phyloP scores from a whole-genome alignment of 2,113 vertebrate species.

The Python bivittatus region DNA sequence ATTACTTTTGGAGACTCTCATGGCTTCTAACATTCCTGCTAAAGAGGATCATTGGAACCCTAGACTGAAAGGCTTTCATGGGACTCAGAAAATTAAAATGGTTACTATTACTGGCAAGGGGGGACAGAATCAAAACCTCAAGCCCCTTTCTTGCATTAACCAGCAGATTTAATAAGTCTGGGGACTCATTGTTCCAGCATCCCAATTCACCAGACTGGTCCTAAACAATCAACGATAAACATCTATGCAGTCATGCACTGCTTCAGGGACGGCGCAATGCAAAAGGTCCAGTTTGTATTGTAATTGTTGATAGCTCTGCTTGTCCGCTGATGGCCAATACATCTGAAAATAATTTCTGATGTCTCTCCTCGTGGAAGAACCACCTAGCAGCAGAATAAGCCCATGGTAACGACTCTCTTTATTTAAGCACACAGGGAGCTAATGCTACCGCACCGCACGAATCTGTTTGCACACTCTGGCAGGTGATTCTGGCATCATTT shows the following conservation, averaged over 20 bases:
- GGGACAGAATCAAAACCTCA: no score
- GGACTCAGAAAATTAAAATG: no score
- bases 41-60: not conserved
- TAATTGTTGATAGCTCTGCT: not conserved
- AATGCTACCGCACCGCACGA: slow-evolving; percentile 74
- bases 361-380: slow-evolving; percentile 44
- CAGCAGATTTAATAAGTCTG: no score
- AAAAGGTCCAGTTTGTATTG: slow-evolving; percentile 8
- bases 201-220: no score
- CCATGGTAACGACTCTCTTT: slow-evolving; percentile 48
- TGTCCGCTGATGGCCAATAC: not conserved
- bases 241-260: no score
- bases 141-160: no score
- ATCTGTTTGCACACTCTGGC: slow-evolving; percentile 70
- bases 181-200: not conserved
- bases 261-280: not conserved
- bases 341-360: not conserved
- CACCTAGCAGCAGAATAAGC: slow-evolving; percentile 46
- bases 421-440: slow-evolving; percentile 67
- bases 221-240: not conserved
- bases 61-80: no score
- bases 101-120: no score
- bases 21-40: not conserved
- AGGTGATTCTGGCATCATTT: slow-evolving; percentile 71
- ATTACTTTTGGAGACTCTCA: not conserved